Base-by-base conservation (phyloP, 2,888 invertebrate genomes). In the Dolichopus griseipennis region DNA sequence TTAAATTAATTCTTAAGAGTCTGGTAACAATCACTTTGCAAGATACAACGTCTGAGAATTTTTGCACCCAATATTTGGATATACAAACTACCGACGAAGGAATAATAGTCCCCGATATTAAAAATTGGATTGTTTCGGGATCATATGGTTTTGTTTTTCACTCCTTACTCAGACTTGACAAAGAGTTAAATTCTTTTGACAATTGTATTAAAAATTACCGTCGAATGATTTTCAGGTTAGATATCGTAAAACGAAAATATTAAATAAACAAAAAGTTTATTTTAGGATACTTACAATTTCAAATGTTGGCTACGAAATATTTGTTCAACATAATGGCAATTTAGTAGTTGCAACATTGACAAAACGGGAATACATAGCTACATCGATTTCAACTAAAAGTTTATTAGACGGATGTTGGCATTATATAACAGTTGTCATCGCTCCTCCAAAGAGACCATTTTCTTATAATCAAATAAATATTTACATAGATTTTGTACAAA, bases 141-240 rank as follows among this genome's bases (percentile, higher is more conserved):
- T 77, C 82, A 2, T 83, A 82, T 74, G 85, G 86, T n/a, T 86
- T 87, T 74, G 83, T 84, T 37, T 85, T 87, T 73, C 86, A 86
- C 73, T 81, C 83, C 41, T 84, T 87, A 79, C 72, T 87, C 10
- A 82, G 85, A 65, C 77, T 87, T 21, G 83, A 84, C 73, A 76
- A 76, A 41, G 72, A 75, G 37, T 68, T 69, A 20, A 65, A 75
- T 69, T 33, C 64, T 10, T 43, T 63, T n/a, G 63, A 66, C 18
- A 37, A 1, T 21, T 66, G 68, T 33, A 72, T 72, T 15, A 72
- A 75, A 68, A 76, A 75, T 67, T 76, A 75, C 69, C 78, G 85
- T 1, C 76, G 86, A 66, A 85, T 85, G 77, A 74, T 86, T 37
- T 83, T 84, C 73, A 82, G 80, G 84, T 84, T 74, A 71, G 73